Percentiles rank a stretch among this genome's conserved stretches.
phyloP scores from a whole-genome alignment of 2,888 invertebrate species.

The Stegophylla sp. region DNA sequence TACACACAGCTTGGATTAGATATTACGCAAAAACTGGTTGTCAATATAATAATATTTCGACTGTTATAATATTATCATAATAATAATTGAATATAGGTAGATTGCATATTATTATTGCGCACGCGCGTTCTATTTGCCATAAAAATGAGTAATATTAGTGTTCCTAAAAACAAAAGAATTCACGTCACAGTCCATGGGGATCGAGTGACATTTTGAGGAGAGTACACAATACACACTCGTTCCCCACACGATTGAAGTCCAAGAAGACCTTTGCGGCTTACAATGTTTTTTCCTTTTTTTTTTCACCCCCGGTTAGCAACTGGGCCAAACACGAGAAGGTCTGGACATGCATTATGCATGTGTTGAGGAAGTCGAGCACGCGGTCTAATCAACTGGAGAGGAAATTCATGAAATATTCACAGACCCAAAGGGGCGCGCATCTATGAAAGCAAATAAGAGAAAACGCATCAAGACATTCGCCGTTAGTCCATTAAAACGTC shows the following conservation, averaged over 20 bases:
- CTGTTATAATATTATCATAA: not conserved
- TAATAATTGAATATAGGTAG: not conserved
- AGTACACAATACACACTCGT: too few species aligned
- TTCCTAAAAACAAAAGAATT: not conserved
- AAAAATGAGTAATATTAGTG: not conserved
- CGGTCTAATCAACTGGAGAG: slow-evolving; percentile 57
- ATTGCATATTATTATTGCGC: not conserved
- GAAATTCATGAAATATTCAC: slow-evolving; percentile 56
- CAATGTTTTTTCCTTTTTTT: slow-evolving; percentile 3
- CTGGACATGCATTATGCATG: slow-evolving; percentile 52
- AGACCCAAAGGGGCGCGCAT: not conserved
- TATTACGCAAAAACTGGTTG: slow-evolving; percentile 37
- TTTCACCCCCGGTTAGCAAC: slow-evolving; percentile 2
- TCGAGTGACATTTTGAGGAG: slow-evolving; percentile 1
- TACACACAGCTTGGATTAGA: not conserved
- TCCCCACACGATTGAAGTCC: slow-evolving; percentile 13
- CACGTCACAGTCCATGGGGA: not conserved
- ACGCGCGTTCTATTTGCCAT: not conserved
- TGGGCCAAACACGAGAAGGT: slow-evolving; percentile 39
- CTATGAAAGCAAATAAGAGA: slow-evolving; percentile 23
- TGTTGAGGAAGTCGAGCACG: slow-evolving; percentile 9
- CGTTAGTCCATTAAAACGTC: slow-evolving; percentile 6
- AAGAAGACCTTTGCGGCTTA: slow-evolving; percentile 45
- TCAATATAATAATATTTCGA: not conserved
- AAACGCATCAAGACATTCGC: slow-evolving; percentile 19